Conservation (phyloP, 1,140 invertebrate genomes). For the Copidosoma floridanum region DNA sequence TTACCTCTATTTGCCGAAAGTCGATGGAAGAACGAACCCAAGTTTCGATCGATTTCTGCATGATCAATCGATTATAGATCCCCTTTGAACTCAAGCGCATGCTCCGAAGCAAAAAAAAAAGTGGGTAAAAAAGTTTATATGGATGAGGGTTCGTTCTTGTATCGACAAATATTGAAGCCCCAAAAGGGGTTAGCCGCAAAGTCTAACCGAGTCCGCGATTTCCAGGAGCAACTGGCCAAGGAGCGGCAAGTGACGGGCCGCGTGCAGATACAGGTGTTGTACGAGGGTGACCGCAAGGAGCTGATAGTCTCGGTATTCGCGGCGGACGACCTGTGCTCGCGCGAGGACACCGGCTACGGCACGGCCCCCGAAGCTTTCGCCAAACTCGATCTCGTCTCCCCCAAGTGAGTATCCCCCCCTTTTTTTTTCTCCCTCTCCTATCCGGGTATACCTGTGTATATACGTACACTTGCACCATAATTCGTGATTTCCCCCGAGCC, state of each 20-base stretch:
- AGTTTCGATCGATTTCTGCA: too few species aligned
- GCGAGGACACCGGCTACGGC: conserved; percentile 75
- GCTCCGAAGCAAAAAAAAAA: neutral
- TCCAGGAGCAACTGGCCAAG: conserved; percentile 70
- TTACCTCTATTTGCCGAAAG: too few species aligned
- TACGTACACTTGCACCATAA: too few species aligned
- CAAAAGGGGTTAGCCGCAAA: neutral
- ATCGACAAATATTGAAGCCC: neutral
- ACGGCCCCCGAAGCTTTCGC: conserved; percentile 78
- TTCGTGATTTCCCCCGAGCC: too few species aligned
- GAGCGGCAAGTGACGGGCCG: conserved; percentile 73
- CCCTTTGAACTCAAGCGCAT: conserved; percentile 7
- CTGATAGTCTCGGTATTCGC: conserved; percentile 80
- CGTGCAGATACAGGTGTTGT: conserved; percentile 83
- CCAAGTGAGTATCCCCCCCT: too few species aligned
- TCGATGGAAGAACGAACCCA: too few species aligned
- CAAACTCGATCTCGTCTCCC: conserved; percentile 73
- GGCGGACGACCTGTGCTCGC: conserved; percentile 74
- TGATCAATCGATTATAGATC: conserved; percentile 19
- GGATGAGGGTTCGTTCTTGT: neutral
- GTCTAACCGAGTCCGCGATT: neutral
- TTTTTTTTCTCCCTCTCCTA: too few species aligned
- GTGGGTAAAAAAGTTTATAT: neutral
- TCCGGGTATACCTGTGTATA: too few species aligned
- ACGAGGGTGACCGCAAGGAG: conserved; percentile 76